Base-by-base conservation (phyloP, 2,888 invertebrate genomes). In the Cyclophora albipunctata region DNA sequence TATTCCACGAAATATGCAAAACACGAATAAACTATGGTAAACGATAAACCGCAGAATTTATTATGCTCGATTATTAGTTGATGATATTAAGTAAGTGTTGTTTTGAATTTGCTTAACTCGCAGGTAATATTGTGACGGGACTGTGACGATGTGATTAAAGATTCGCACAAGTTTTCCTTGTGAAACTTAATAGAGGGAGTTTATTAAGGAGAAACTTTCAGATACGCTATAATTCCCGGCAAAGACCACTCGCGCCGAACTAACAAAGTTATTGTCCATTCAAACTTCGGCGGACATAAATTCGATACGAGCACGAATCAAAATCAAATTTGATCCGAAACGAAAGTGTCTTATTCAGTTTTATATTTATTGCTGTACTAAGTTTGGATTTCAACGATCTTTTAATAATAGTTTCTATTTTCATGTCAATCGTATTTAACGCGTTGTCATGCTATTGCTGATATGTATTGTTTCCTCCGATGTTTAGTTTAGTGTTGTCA, bases 191-290 rank as follows among this genome's bases (percentile, higher is more conserved):
- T 61, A 49, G 49, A 54, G 55, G 50, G 52, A 57, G 57, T 59
- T 58, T 59, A 60, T 63, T 66, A 67, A 64, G 59, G 58, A 59
- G 52, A 57, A 62, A 69, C 58, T 65, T 60, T 59, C 50, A 55
- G 56, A 55, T 58, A 58, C 54, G 54, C 59, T 62, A 66, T 69
- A 66, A 69, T 68, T 71, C 65, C 63, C 62, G 48, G 62, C 63
- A 63, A 68, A 67, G 67, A 66, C 63, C 65, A 64, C 64, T 71
- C 68, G 63, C 62, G 59, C 60, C 63, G 59, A 69, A 67, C 69
- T 69, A 76, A 75, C 72, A 70, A 71, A 74, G 67, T 73, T 76
- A 75, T 67, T 65, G 72, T 72, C 71, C 68, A 75, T 74, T 74
- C 69, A 71, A 75, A 78, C 73, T 75, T 72, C 62, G 68, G 66